Evolutionary conservation across 2,113 vertebrate species (phyloP).

Genomic region (Cochlearius cochlearius): DNA sequence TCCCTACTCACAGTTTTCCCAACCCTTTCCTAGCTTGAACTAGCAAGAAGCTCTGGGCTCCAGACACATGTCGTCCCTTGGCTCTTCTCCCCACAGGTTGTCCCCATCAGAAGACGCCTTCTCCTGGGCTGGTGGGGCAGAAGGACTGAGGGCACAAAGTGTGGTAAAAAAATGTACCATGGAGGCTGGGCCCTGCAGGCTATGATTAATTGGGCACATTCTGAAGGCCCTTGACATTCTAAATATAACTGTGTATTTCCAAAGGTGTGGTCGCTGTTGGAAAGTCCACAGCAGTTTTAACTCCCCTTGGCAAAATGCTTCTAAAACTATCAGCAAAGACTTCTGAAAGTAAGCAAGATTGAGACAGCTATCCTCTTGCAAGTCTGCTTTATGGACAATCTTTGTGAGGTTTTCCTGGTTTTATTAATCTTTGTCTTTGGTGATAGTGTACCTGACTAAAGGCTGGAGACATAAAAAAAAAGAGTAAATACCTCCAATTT

Average conservation of each 20-base stretch:
- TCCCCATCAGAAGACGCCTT: not conserved
- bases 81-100: not conserved
- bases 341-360: not conserved
- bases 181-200: not conserved
- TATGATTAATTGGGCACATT: not conserved
- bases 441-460: not conserved
- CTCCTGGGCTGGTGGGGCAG: not conserved
- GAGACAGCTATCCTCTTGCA: not conserved
- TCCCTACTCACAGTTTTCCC: not conserved
- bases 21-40: accelerated
- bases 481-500: not conserved
- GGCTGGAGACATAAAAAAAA: not conserved
- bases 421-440: not conserved
- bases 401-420: not conserved
- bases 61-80: not conserved
- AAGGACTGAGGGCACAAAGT: not conserved
- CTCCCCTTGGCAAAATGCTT: not conserved
- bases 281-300: not conserved
- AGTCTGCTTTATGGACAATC: not conserved
- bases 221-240: not conserved
- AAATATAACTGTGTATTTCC: not conserved
- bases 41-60: not conserved
- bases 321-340: not conserved
- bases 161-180: not conserved
- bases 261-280: not conserved